Conservation (phyloP, 2,797 vertebrate species). For the Dendrocincla tyrannina region DNA sequence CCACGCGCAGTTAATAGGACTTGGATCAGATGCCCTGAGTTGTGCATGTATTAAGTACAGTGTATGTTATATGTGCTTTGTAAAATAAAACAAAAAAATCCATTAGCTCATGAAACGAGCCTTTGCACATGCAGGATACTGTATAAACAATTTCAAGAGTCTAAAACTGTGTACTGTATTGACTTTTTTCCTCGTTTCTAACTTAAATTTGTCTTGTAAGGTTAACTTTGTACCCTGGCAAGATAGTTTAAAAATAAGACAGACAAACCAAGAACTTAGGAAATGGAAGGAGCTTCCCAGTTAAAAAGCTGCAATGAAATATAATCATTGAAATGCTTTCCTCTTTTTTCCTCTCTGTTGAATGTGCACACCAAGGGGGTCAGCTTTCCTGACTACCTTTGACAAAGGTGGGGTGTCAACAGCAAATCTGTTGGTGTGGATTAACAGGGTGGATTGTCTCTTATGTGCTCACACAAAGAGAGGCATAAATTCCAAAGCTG, state of each 20-base stretch:
- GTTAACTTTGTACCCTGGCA: neutral
- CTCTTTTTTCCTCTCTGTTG: neutral
- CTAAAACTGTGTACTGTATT: neutral
- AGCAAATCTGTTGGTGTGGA: neutral
- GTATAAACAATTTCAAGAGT: neutral
- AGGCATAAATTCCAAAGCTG: neutral
- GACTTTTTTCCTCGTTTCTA: neutral
- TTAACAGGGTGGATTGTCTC: neutral
- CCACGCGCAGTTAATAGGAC: neutral
- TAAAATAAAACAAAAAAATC: neutral
- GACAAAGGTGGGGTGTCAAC: neutral
- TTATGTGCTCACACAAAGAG: neutral
- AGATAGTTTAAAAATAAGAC: neutral
- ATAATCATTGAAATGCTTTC: neutral
- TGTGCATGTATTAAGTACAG: neutral
- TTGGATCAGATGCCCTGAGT: neutral
- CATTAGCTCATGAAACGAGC: neutral
- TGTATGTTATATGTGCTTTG: fast-evolving
- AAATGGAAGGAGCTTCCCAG: neutral
- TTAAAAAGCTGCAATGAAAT: neutral
- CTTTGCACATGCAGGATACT: neutral
- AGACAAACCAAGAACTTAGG: neutral
- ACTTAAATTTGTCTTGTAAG: neutral
- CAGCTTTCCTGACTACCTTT: neutral
- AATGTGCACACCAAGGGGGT: fast-evolving